A percentile compares a stretch with the other conserved stretches of the same genome.
Evolutionary conservation across 2,113 vertebrate genomes (phyloP).

Genomic region (Pantherophis guttatus): DNA sequence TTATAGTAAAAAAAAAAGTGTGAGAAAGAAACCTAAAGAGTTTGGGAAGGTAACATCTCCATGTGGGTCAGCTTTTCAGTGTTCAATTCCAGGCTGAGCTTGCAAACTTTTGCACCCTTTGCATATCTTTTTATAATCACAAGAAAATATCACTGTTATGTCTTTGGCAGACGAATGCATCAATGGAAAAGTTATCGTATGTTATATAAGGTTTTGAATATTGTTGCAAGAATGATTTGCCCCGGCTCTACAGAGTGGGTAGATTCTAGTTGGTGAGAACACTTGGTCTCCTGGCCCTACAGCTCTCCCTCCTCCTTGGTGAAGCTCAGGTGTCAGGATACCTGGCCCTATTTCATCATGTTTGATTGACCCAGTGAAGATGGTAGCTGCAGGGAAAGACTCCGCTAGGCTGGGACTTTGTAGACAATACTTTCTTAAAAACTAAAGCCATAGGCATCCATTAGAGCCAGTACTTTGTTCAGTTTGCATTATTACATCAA

Average conservation of each 20-base stretch:
- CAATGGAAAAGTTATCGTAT: background rate
- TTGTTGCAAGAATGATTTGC: background rate
- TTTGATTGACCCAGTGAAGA: background rate
- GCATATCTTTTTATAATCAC: background rate
- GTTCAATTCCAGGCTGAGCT: background rate
- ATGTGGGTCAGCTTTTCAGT: background rate
- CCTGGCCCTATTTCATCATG: background rate
- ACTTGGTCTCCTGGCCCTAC: background rate
- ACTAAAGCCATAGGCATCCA: background rate
- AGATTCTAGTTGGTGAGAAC: background rate
- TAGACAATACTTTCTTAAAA: background rate
- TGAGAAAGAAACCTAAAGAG: background rate
- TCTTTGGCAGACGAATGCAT: background rate
- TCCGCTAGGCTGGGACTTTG: background rate
- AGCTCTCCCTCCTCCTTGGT: background rate
- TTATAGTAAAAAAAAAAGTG: background rate
- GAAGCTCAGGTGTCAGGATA: background rate
- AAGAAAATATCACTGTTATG: background rate
- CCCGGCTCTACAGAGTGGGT: background rate
- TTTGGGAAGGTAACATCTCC: background rate
- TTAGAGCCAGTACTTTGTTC: background rate
- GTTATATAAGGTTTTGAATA: background rate
- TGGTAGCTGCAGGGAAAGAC: background rate
- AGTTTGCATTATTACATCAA: background rate
- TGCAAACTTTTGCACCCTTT: background rate